Conservation (phyloP, 2,797 vertebrate species). For the Margarornis squamiger region DNA sequence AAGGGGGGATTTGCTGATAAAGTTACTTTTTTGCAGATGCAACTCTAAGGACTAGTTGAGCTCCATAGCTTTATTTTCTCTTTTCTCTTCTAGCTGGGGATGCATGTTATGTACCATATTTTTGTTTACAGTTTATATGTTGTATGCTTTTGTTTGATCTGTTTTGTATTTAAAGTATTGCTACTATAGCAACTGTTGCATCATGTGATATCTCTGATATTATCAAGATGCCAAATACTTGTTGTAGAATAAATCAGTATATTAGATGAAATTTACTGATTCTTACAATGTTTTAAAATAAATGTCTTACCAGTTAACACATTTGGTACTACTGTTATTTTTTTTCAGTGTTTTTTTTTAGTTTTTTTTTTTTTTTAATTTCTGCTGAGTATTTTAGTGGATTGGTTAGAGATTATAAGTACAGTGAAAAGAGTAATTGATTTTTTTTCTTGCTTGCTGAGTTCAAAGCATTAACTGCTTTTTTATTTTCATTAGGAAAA, state of each 20-base stretch:
- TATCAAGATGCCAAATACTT: constrained; percentile 62
- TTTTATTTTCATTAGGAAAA: constrained; percentile 2
- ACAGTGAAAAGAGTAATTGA: constrained; percentile 17
- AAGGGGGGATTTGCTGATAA: neutral
- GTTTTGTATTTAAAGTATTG: constrained; percentile 69
- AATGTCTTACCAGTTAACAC: constrained; percentile 12
- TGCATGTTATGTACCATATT: neutral
- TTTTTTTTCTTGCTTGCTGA: constrained; percentile 37
- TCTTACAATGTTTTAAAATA: constrained; percentile 48
- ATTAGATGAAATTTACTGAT: neutral
- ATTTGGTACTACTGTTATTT: neutral
- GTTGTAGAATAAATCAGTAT: constrained; percentile 55
- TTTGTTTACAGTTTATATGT: constrained; percentile 63
- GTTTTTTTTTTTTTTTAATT: neutral
- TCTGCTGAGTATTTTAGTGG: constrained; percentile 21
- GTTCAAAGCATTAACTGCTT: constrained; percentile 30
- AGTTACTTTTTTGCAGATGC: neutral
- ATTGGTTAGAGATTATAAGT: constrained; percentile 22
- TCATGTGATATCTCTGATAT: constrained; percentile 67
- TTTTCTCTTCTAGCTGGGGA: neutral
- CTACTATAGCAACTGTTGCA: constrained; percentile 76
- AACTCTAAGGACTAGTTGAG: neutral
- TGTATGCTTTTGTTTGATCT: constrained; percentile 72
- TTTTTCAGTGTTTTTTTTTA: neutral
- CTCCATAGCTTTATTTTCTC: neutral